Conservation (phyloP, 1,140 invertebrate species). For the Bombus haemorrhoidalis region DNA sequence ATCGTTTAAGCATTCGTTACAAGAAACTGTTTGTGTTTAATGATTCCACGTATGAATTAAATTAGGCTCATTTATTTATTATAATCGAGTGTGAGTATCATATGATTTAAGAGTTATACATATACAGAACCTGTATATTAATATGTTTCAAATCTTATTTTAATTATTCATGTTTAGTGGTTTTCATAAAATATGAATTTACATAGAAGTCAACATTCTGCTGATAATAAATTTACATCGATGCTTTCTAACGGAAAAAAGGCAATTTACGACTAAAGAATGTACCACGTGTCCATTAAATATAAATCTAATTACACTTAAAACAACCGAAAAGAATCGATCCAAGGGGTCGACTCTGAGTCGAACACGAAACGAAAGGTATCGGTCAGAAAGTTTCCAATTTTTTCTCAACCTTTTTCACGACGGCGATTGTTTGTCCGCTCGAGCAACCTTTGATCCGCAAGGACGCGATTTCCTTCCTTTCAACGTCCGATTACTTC, state of each 20-base stretch:
- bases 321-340: background rate
- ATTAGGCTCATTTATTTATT: background rate
- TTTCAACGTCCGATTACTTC: slow-evolving; percentile 25
- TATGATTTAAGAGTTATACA: background rate
- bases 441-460: background rate
- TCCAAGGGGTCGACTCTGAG: background rate
- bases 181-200: too few relatives aligned
- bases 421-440: background rate
- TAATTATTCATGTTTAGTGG: background rate
- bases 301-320: too few relatives aligned
- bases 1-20: background rate
- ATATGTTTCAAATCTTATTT: background rate
- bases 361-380: background rate
- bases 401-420: slow-evolving; percentile 6
- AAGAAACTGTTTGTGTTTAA: background rate
- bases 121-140: background rate
- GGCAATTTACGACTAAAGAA: background rate
- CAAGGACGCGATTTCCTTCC: slow-evolving; percentile 43
- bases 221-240: background rate
- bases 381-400: background rate
- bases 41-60: background rate
- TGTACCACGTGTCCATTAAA: too few relatives aligned
- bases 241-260: background rate
- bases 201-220: too few relatives aligned
- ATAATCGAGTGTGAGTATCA: background rate